Percentiles rank a stretch among this genome's conserved stretches.
These are phyloP conservation scores for Ruditapes philippinarum DNA, from an alignment of 1,140 invertebrate genomes.

Conservation along the genomic window DNA sequence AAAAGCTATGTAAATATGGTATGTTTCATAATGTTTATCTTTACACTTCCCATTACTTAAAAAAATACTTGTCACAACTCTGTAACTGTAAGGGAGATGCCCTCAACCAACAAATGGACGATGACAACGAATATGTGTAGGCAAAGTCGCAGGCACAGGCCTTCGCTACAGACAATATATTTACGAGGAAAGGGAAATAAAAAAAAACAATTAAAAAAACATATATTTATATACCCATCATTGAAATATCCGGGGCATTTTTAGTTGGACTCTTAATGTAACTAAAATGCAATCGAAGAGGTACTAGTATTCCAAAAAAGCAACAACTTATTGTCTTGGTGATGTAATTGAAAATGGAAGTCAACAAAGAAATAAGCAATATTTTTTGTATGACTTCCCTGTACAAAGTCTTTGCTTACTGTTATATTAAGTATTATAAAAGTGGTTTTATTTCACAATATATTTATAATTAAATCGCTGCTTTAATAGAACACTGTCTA, in stretches of 20 bases:
- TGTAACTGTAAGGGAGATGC: slow-evolving; percentile 11
- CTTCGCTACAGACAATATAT: too few relatives aligned
- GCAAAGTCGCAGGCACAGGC: too few relatives aligned
- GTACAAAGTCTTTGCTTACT: too few relatives aligned
- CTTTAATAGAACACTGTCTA: neutral
- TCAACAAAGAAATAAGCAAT: slow-evolving; percentile 1
- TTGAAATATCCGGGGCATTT: too few relatives aligned
- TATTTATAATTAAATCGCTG: neutral
- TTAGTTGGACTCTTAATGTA: neutral
- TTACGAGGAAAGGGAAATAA: too few relatives aligned
- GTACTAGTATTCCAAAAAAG: neutral
- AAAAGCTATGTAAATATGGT: slow-evolving; percentile 18
- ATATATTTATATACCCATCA: too few relatives aligned
- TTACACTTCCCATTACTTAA: neutral
- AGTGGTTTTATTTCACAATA: neutral
- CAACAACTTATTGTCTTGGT: neutral
- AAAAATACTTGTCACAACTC: slow-evolving; percentile 12
- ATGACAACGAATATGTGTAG: neutral
- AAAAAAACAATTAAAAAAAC: too few relatives aligned
- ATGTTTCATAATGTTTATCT: slow-evolving; percentile 24
- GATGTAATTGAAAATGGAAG: neutral
- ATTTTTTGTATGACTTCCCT: neutral
- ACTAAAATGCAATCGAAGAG: slow-evolving; percentile 2
- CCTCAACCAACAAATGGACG: slow-evolving; percentile 11
- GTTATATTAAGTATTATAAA: neutral